Base-by-base conservation (phyloP, 2,888 invertebrate genomes). In the Polia nebulosa region DNA sequence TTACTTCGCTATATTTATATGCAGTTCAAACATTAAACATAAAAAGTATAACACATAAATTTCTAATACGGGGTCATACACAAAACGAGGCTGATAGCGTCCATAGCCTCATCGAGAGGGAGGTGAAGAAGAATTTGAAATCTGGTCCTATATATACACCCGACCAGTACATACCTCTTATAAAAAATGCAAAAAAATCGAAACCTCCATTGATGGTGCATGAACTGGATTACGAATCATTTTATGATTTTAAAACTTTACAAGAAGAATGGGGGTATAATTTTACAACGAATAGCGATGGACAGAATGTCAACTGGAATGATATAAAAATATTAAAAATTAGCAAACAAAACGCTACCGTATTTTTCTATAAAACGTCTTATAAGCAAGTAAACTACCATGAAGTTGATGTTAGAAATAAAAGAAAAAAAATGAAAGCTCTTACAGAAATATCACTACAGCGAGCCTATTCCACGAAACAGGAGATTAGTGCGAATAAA, bases 91-190 rank as follows among this genome's bases (percentile, higher is more conserved):
- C 82, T 25, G 88, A 88, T 65, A 87, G 81, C 73, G 82, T 86
- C 13, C 86, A 90, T 61, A 85, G 85, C 59, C 78, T 88, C 27
- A 89, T 85, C 58, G 87, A 89, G 69, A 85, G 78, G 61, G 82
- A 87, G 76, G 72, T 88, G 32, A 86, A 83, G 67, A 82, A 60
- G n/a, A n/a, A n/a, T n/a, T n/a, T n/a, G n/a, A n/a, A n/a, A n/a
- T n/a, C n/a, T n/a, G n/a, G n/a, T 44, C 67, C 85, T 34, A 84
- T 86, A 59, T 86, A 87, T 60, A 72, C 58, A 29, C 85, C 87
- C 44, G 61, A 72, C 32, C 59, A 56, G 22, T 64, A 60, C 45
- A 53, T 69, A 36, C 36, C 69, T 1, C 27, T 73, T 8, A 77
- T 81, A 17, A 76, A 79, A 70, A 71, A 52, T 56, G 73, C 67